Base-by-base conservation (phyloP, 2,113 vertebrate species). In the Himantopus leucocephalus region DNA sequence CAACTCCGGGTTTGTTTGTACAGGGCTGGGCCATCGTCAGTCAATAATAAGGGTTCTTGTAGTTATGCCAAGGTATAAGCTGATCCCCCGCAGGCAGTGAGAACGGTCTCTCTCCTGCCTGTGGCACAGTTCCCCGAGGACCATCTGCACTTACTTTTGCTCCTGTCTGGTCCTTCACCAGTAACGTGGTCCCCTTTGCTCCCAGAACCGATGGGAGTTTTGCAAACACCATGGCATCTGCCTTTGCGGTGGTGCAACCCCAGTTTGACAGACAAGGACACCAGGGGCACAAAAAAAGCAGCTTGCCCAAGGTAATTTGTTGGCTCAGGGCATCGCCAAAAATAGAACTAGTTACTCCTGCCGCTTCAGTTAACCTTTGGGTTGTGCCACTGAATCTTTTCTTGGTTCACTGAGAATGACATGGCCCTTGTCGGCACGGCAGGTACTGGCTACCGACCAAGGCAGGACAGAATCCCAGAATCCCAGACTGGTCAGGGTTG, bases 181-280 rank as follows among this genome's bases (percentile, higher is more conserved):
- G 37, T 48, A 59, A 11, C 0, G 0, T 8, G n/a, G n/a, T 48
- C n/a, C 67, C 45, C 79, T 79, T 20, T 39, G 59, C 37, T 16
- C 72, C 71, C 67, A 66, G 62, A 60, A 24, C 20, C 11, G 14
- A 55, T 9, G 30, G 32, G 27, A 39, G 10, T 3, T 73, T n/a
- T 56, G 58, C 85, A 92, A 59, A 56, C 50, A n/a, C 48, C 48
- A 24, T 24, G 22, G 48, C 48, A 50, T 24, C 48, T 34, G 10
- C 41, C 48, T 32, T 14, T 5, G 48, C 10, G 26, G 22, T 88
- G 75, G 37, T 66, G 79, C 85, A 92, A 92, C 41, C 79, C 41
- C 21, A 0, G n/a, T 7, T 7, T 53, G 83, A 66, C 2, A 43
- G 63, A 41, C 52, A 71, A 84, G 79, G 68, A 55, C 64, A 7